Evolutionary conservation across 1,140 invertebrate species (phyloP).

Genomic region (Drosophila sproati): DNA sequence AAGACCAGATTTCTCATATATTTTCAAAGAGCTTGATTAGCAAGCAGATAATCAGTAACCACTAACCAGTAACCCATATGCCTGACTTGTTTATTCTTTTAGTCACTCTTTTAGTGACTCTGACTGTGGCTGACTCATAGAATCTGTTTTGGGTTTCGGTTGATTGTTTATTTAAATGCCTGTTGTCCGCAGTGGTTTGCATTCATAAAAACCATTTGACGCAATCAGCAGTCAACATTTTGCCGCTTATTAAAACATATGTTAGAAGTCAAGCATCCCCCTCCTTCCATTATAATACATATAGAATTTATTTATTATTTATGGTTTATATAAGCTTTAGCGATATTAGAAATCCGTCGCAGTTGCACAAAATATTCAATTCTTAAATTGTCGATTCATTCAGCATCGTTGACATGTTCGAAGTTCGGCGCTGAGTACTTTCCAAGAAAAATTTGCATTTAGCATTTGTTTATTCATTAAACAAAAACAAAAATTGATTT

Average conservation of each 20-base stretch:
- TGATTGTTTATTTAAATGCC: slow-evolving; percentile 1
- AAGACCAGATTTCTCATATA: too few relatives aligned
- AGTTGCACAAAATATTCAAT: too few relatives aligned
- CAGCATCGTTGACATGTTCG: background rate
- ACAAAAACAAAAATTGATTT: too few relatives aligned
- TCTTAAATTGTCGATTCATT: background rate
- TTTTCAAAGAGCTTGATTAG: too few relatives aligned
- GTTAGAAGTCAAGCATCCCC: slow-evolving; percentile 37
- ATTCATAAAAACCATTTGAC: slow-evolving; percentile 13
- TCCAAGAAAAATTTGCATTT: too few relatives aligned
- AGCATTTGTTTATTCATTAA: too few relatives aligned
- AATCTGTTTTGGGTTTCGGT: background rate
- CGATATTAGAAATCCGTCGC: too few relatives aligned
- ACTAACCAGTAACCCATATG: background rate
- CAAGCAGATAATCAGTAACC: background rate
- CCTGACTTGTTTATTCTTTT: background rate
- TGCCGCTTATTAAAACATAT: slow-evolving; percentile 8
- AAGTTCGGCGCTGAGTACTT: too few relatives aligned
- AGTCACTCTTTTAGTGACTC: background rate
- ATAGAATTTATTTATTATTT: too few relatives aligned
- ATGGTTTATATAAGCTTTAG: too few relatives aligned
- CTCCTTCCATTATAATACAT: too few relatives aligned
- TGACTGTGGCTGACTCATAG: slow-evolving; percentile 3
- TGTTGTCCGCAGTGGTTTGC: background rate
- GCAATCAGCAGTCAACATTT: background rate